phyloP scores from a whole-genome alignment of 1,140 invertebrate species.

The Heliconius hewitsoni region DNA sequence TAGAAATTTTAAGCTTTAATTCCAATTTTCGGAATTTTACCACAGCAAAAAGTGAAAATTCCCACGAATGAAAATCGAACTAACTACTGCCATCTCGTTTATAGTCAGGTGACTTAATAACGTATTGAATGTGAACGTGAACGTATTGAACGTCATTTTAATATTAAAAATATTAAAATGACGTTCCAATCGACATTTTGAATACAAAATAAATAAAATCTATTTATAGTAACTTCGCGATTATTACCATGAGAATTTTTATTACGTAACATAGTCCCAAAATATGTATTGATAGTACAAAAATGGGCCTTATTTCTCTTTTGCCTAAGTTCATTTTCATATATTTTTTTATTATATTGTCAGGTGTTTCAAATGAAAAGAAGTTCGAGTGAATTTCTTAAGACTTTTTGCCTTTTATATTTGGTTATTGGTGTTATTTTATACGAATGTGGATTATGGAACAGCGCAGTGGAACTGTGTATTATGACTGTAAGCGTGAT shows the following conservation, averaged over 20 bases:
- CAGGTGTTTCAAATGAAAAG: neutral
- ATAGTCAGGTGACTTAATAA: too few relatives aligned
- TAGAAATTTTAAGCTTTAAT: too few relatives aligned
- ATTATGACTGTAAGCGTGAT: too few relatives aligned
- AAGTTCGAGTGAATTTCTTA: neutral
- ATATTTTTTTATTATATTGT: neutral
- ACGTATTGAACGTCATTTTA: too few relatives aligned
- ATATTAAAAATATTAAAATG: too few relatives aligned
- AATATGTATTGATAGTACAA: neutral
- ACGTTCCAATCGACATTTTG: too few relatives aligned
- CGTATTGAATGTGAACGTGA: too few relatives aligned
- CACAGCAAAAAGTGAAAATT: too few relatives aligned
- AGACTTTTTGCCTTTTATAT: neutral
- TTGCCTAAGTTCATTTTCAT: neutral
- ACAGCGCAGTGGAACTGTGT: neutral
- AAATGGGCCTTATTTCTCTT: neutral
- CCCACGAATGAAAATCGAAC: too few relatives aligned
- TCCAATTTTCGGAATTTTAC: too few relatives aligned
- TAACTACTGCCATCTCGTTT: too few relatives aligned
- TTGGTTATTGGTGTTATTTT: neutral
- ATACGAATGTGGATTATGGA: neutral
- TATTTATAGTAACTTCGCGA: neutral
- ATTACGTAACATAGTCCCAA: neutral
- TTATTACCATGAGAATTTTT: slow-evolving; percentile 4
- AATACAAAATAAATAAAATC: neutral